Base-by-base conservation (phyloP, 1,140 invertebrate genomes). In the Calephelis nemesis region DNA sequence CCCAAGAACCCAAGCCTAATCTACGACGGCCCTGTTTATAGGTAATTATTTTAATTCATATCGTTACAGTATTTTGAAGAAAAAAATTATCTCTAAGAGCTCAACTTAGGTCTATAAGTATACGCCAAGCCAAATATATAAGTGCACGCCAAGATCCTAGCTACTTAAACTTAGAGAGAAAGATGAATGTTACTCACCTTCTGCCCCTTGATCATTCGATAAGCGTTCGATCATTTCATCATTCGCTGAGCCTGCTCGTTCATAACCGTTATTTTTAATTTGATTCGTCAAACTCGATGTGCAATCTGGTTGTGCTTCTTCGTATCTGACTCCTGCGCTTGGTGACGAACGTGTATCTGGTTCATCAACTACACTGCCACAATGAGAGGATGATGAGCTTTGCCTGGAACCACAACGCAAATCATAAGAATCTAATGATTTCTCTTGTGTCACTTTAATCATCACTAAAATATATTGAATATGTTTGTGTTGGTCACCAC, bases 271-370 rank as follows among this genome's bases (percentile, higher is more conserved):
- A 77, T 90, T 90, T 79, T 86, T 91, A 50, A 84, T 78, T 15
- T 86, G 82, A 76, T 88, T 88, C 63, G 81, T 76, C 65, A 82
- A 78, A 13, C 84, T 85, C 9, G 87, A 85, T 7, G 86, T 88
- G 70, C 85, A 84, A 68, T 89, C 89, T 1, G 83, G 78, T 4
- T 79, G 81, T 63, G 81, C 78, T 42, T 91, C 88, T 45, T 92
- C 90, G 68, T 88, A 92, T 9, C 88, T 82, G 0, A 70, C 68
- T 45, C 88, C 79, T 9, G 90, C 85, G 30, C 90, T 88, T 0
- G 91, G 91, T 12, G 91, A 92, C 5, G 90, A 92, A 10, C 91
- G 88, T 5, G 91, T 92, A 68, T 92, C 91, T 9, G 91, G 91
- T 74, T 92, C 91, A 45, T 92, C 91, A 1, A 82, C 88, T 3